phyloP scores from a whole-genome alignment of 1,140 invertebrate species.

The Meloidogyne floridensis region DNA sequence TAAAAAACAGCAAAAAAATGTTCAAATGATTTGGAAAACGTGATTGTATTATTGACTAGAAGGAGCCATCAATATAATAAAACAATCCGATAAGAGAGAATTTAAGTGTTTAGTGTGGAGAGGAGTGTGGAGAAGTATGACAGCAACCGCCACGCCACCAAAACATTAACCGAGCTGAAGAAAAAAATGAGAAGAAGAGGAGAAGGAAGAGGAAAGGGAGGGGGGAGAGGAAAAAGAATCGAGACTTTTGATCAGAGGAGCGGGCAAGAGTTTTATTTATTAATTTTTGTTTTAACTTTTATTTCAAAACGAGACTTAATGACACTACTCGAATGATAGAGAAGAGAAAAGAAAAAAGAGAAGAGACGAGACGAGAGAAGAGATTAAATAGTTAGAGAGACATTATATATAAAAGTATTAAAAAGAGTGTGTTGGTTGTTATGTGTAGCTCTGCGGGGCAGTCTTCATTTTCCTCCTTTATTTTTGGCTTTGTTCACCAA shows the following conservation, averaged over 20 bases:
- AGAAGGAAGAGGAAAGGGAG: not conserved
- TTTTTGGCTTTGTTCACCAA: conserved; percentile 3
- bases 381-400: not conserved
- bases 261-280: not conserved
- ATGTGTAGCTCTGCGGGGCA: not conserved
- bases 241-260: not conserved
- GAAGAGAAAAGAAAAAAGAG: no score
- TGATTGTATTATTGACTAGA: not conserved
- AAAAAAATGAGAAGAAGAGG: not conserved
- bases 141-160: not conserved
- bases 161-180: conserved; percentile 1
- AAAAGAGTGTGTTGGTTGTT: not conserved
- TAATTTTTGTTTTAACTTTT: not conserved
- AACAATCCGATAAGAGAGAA: conserved; percentile 9
- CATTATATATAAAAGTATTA: not conserved
- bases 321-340: not conserved
- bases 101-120: not conserved
- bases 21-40: not conserved
- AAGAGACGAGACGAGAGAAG: no score
- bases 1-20: no score
- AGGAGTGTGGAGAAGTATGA: not conserved
- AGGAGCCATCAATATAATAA: conserved; percentile 5
- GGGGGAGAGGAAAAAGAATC: not conserved
- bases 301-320: not conserved
- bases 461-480: not conserved